phyloP scores from a whole-genome alignment of 2,797 vertebrate species.

The Peromyscus nudipes region DNA sequence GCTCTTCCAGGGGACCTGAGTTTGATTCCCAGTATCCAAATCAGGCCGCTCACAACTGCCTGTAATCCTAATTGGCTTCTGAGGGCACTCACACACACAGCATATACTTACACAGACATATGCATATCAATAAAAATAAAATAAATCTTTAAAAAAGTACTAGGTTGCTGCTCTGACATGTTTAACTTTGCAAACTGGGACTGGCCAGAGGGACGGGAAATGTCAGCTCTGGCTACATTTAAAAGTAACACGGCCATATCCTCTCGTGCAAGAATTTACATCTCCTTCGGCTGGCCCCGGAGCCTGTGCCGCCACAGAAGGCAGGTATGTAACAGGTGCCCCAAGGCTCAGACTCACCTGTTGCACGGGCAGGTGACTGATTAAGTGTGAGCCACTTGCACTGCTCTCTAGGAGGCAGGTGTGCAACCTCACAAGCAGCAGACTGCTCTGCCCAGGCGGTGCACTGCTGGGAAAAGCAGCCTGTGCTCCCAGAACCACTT shows the following conservation, averaged over 20 bases:
- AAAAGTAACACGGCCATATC: neutral
- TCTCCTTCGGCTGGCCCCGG: too few species aligned
- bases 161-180: neutral
- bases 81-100: neutral
- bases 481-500: neutral
- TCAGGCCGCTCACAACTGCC: neutral
- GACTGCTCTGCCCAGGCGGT: neutral
- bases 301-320: neutral
- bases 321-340: neutral
- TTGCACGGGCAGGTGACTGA: neutral
- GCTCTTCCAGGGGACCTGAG: neutral
- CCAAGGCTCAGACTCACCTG: neutral
- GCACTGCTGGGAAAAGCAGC: neutral
- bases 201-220: neutral
- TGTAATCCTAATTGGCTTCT: neutral
- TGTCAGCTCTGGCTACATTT: fast-evolving
- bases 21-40: too few species aligned
- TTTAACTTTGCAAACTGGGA: neutral
- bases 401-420: neutral
- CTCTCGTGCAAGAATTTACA: fast-evolving
- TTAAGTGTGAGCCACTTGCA: neutral
- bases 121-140: neutral
- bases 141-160: neutral
- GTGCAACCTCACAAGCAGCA: fast-evolving
- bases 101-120: neutral